A percentile compares a stretch with the other conserved stretches of the same genome.
phyloP scores from a whole-genome alignment of 2,113 vertebrate genomes.

The Prunella himalayana region DNA sequence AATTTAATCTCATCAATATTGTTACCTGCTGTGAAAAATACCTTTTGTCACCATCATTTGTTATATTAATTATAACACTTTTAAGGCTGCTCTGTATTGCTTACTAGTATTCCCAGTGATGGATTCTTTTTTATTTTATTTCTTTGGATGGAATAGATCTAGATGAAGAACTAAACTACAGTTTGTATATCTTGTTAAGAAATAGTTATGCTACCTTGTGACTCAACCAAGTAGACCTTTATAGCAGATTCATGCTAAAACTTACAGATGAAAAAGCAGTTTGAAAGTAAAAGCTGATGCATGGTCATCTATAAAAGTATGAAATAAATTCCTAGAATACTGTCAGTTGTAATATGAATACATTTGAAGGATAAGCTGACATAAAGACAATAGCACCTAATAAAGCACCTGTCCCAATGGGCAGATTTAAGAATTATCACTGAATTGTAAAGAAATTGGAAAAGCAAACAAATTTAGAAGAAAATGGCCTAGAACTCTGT shows the following conservation, averaged over 20 bases:
- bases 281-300: not conserved
- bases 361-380: not conserved
- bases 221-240: not conserved
- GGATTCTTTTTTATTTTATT: not conserved
- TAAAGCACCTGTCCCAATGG: not conserved
- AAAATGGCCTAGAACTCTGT: not conserved
- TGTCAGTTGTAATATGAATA: not conserved
- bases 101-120: not conserved
- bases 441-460: not conserved
- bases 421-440: not conserved
- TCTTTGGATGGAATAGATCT: not conserved
- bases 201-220: not conserved
- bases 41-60: not conserved
- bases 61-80: not conserved
- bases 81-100: not conserved
- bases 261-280: not conserved
- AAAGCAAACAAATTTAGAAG: not conserved
- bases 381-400: not conserved
- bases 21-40: not conserved
- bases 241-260: not conserved
- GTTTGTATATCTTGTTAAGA: not conserved
- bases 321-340: not conserved
- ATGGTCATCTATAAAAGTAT: not conserved
- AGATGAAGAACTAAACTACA: not conserved
- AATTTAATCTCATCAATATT: not conserved